Evolutionary conservation across 2,888 invertebrate genomes (phyloP).

Genomic region (Synanthedon tipuliformis): DNA sequence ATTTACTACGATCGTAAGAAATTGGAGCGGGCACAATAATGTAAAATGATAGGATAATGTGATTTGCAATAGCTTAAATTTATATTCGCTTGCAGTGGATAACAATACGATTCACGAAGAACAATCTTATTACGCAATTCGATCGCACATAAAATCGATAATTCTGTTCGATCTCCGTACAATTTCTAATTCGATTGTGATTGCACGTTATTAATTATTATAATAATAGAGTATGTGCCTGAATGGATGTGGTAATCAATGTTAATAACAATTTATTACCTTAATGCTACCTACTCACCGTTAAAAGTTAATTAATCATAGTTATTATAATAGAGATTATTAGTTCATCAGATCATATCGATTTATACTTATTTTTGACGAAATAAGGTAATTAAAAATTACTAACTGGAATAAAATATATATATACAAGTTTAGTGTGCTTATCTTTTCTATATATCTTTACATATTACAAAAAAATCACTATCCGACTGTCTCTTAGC

Average conservation of each 20-base stretch:
- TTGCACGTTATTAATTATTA: conserved; percentile 31
- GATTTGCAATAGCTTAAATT: too few species aligned
- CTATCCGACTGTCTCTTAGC: too few species aligned
- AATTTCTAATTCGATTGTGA: conserved; percentile 51
- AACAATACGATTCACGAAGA: not conserved
- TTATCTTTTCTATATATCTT: too few species aligned
- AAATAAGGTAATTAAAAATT: too few species aligned
- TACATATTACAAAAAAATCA: too few species aligned
- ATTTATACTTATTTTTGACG: too few species aligned
- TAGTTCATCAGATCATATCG: too few species aligned
- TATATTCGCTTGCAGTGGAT: not conserved
- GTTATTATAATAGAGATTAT: not conserved
- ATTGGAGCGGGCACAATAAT: too few species aligned
- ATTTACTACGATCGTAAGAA: too few species aligned
- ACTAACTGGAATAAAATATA: too few species aligned
- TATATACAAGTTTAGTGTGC: too few species aligned
- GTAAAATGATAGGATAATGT: too few species aligned
- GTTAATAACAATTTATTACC: conserved; percentile 3
- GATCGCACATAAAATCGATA: conserved; percentile 26
- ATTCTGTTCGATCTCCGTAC: conserved; percentile 34
- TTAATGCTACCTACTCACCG: conserved; percentile 4
- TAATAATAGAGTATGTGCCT: conserved; percentile 23
- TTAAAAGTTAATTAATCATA: not conserved
- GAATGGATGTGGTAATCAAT: conserved; percentile 10
- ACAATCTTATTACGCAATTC: conserved; percentile 28